A percentile compares a stretch with the other conserved stretches of the same genome.
Conservation (phyloP, 2,888 invertebrate species). For the Ecliptopera silaceata region DNA sequence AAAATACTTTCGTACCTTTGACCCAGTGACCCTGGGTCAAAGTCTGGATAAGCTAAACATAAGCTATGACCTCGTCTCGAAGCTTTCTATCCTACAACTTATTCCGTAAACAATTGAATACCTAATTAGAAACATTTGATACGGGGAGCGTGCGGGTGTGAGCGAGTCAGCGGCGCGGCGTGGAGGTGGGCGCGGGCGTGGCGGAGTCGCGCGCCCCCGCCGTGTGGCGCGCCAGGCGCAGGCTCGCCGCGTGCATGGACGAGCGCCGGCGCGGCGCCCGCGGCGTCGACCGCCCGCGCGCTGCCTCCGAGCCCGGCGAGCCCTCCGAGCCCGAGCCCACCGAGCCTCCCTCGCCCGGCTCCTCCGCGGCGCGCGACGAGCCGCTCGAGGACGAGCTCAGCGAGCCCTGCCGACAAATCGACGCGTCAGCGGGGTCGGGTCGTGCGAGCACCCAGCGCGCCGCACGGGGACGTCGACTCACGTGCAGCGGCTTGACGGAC, state of each 20-base stretch:
- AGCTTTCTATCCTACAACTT: no score
- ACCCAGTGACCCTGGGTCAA: no score
- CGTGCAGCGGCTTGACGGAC: conserved; percentile 65
- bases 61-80: no score
- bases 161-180: conserved; percentile 15
- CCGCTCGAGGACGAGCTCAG: conserved; percentile 44
- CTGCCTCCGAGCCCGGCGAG: conserved; percentile 31
- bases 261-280: conserved; percentile 58
- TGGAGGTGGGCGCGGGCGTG: conserved; percentile 15
- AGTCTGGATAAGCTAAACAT: no score
- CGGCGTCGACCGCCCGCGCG: conserved; percentile 29
- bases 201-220: conserved; percentile 32
- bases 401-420: conserved; percentile 44
- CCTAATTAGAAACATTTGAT: no score
- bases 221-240: conserved; percentile 58
- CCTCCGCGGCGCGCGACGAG: conserved; percentile 26
- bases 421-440: neutral
- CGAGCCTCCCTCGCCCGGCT: conserved; percentile 28
- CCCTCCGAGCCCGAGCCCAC: conserved; percentile 25
- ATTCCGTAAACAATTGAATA: no score
- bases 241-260: conserved; percentile 69
- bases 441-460: neutral
- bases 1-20: no score
- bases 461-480: conserved; percentile 18
- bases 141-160: no score